A percentile compares a stretch with the other conserved stretches of the same genome.
These are phyloP conservation scores for Aelia acuminata DNA, from an alignment of 2,888 invertebrate genomes.

Conservation along the genomic window DNA sequence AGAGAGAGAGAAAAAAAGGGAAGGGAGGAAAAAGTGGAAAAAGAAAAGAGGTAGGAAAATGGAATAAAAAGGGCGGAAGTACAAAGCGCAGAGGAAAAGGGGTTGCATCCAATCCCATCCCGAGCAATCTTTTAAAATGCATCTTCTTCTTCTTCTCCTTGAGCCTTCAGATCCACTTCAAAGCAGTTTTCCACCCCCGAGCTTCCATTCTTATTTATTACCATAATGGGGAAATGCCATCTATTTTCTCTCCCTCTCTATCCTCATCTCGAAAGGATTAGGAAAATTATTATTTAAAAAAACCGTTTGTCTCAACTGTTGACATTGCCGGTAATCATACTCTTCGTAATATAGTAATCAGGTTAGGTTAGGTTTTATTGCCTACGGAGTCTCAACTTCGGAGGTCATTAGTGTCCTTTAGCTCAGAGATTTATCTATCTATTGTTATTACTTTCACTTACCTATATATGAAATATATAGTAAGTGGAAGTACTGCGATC, in stretches of 20 bases:
- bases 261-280: no score
- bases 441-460: no score
- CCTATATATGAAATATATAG: no score
- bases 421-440: no score
- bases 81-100: not conserved
- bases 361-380: no score
- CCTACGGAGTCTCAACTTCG: no score
- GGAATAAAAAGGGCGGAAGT: constrained; percentile 12
- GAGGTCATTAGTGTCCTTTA: no score
- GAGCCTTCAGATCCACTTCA: not conserved
- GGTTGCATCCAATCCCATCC: constrained; percentile 52
- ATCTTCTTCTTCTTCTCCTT: constrained; percentile 56
- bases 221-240: constrained; percentile 12
- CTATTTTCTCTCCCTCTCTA: not conserved
- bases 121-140: constrained; percentile 52
- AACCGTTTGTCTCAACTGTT: not conserved
- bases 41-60: not conserved
- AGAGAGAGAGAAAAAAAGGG: not conserved
- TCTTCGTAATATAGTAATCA: no score
- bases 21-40: not conserved
- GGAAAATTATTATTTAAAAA: not conserved
- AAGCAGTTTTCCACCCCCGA: constrained; percentile 39
- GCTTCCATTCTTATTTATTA: constrained; percentile 22
- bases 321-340: not conserved
- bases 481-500: no score